Base-by-base conservation (phyloP, 1,140 invertebrate genomes). In the Cotesia glomerata region DNA sequence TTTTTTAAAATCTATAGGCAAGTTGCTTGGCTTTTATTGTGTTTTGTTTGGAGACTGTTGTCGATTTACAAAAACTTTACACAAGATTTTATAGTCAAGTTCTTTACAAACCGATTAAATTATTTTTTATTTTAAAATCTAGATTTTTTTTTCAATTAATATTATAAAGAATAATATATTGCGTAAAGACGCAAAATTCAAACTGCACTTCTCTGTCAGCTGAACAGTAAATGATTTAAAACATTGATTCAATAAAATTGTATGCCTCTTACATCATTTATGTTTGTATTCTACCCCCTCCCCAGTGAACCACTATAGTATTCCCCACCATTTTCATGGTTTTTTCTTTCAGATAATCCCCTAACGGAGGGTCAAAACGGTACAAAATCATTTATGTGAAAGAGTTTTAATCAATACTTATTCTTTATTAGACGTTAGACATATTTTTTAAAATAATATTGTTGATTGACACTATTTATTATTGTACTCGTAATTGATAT, bases 341-440 rank as follows among this genome's bases (percentile, higher is more conserved):
- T 36, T 52, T 63, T 39, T 72, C 66, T 72, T 61, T 72, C 13
- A 49, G 11, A 45, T 16, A 32, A 18, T 52, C 63, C 70, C 56
- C 70, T 65, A n/a, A 26, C 45, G 16, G 49, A 59, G 70, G 63
- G 70, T 65, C 18, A 62, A 18, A 66, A 64, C 35, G 39, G 39
- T 72, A 70, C 1, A 45, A 45, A 7, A 45, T 7, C 39, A 45
- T 45, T 7, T 70, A 58, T 58, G 36, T 26, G 26, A 26, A 26
- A 26, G 58, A 70, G 59, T 35, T 66, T 66, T 36, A 63, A 72
- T 72, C 70, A 72, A 72, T 72, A 72, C 39, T 26, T 45, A 45
- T 45, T 45, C 39, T 56, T 8, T 59, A 72, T 59, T 34, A 71
- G 18, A 13, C 18, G 26, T 56, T 26, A 16, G 1, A 45, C 39